Base-by-base conservation (phyloP, 2,113 vertebrate genomes). In the Mus pahari region DNA sequence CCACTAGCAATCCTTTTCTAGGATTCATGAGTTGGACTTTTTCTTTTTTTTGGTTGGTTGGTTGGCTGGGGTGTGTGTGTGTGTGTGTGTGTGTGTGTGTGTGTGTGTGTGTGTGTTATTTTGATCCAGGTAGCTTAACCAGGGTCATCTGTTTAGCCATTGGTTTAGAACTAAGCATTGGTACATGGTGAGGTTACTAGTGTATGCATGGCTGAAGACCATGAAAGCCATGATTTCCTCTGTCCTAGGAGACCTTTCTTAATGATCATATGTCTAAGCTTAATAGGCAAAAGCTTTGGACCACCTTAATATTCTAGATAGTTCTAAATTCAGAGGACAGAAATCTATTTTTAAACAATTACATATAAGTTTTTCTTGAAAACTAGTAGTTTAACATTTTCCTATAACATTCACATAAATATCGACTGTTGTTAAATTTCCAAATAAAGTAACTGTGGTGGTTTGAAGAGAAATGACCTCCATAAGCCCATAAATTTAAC, bases 261-360 rank as follows among this genome's bases (percentile, higher is more conserved):
- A 64, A 73, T 60, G 19, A 93, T 0, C 1, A 36, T 24, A 92
- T 91, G 84, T 94, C 28, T 86, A 92, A 95, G 13, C 58, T 92
- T 53, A 92, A 20, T 92, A 77, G 60, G 78, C 22, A 39, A 20
- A 20, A 55, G 50, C 50, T 33, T 48, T 48, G 26, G 73, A 7
- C 24, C 24, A 48, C 13, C 74, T 14, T 28, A 13, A 48, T 24
- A 48, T 28, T 45, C 42, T 31, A 28, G 42, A 77, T 28, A 77
- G 36, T 77, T 45, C 77, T 36, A 79, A 79, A 33, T 33, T 53
- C 31, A 90, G 36, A 82, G 62, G 64, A 87, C 39, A 82, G 62
- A 88, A 92, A 39, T 5, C 17, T 77, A 58, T 81, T 75, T 89
- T 74, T 82, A 87, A 83, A 48, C 68, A 92, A 10, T 48, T 84